A percentile compares a stretch with the other conserved stretches of the same genome.
Conservation (phyloP, 2,888 invertebrate species). For the Volucella zonaria region DNA sequence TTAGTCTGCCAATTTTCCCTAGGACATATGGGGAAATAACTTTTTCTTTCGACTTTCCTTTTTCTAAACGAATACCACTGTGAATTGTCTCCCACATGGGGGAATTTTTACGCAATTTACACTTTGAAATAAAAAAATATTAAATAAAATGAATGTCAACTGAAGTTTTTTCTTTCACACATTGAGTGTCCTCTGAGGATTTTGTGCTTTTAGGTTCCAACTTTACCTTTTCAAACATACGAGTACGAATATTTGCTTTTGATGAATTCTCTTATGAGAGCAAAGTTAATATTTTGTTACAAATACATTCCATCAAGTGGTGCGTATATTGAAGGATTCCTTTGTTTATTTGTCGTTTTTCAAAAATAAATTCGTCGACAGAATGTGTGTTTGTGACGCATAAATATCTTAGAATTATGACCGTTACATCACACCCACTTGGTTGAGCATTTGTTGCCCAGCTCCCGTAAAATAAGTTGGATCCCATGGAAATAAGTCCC, state of each 20-base stretch:
- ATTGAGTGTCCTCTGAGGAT: constrained; percentile 56
- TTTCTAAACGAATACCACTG: neutral
- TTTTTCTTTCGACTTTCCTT: constrained; percentile 1
- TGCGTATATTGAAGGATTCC: constrained; percentile 22
- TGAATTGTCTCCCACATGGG: constrained; percentile 15
- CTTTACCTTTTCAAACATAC: constrained; percentile 31
- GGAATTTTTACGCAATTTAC: constrained; percentile 44
- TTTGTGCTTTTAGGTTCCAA: constrained; percentile 18
- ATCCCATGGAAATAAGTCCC: constrained; percentile 47
- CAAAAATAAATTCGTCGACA: neutral
- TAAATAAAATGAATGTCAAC: constrained; percentile 37
- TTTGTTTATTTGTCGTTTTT: constrained; percentile 35
- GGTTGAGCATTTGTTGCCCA: constrained; percentile 6
- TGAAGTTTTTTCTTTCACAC: constrained; percentile 13
- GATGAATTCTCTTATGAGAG: constrained; percentile 63
- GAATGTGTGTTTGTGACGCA: constrained; percentile 26
- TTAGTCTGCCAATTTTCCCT: constrained; percentile 11
- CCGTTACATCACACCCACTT: constrained; percentile 16
- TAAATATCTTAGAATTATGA: constrained; percentile 45
- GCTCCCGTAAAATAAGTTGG: neutral
- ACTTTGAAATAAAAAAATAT: constrained; percentile 18
- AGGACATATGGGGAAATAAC: constrained; percentile 13
- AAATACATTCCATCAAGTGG: constrained; percentile 52
- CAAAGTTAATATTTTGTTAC: constrained; percentile 60
- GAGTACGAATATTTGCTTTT: constrained; percentile 34